Conservation (phyloP, 2,113 vertebrate species). For the Physeter macrocephalus region DNA sequence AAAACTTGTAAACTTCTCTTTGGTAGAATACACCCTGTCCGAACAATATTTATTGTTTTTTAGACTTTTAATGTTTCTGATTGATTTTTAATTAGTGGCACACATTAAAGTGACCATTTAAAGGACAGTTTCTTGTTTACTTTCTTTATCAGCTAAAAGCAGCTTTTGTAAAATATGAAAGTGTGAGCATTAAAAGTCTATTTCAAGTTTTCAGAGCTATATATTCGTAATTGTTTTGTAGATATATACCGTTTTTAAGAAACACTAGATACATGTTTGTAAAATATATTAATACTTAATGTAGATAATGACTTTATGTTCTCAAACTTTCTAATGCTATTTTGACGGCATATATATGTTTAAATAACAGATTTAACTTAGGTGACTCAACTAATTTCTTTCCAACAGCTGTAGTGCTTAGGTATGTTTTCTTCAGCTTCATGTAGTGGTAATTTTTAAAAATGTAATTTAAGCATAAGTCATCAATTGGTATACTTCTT, state of each 20-base stretch:
- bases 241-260: conserved; percentile 70
- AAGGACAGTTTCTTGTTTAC: conserved; percentile 80
- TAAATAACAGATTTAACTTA: background rate
- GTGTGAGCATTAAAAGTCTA: conserved; percentile 78
- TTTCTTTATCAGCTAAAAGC: conserved; percentile 79
- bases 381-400: conserved; percentile 37
- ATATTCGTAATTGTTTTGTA: conserved; percentile 66
- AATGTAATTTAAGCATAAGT: conserved; percentile 53
- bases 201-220: conserved; percentile 77
- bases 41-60: conserved; percentile 62
- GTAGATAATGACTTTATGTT: conserved; percentile 64
- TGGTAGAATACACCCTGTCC: background rate
- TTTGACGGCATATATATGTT: conserved; percentile 60
- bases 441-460: conserved; percentile 41
- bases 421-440: conserved; percentile 48
- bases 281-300: conserved; percentile 73
- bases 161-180: conserved; percentile 79
- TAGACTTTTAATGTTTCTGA: conserved; percentile 69
- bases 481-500: conserved; percentile 62
- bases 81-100: conserved; percentile 81
- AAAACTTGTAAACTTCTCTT: conserved; percentile 47
- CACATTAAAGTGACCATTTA: conserved; percentile 77
- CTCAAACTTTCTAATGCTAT: conserved; percentile 67
- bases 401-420: conserved; percentile 21
- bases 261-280: conserved; percentile 52